Evolutionary conservation across 2,888 invertebrate genomes (phyloP).

Genomic region (Hyposoter dolosus): DNA sequence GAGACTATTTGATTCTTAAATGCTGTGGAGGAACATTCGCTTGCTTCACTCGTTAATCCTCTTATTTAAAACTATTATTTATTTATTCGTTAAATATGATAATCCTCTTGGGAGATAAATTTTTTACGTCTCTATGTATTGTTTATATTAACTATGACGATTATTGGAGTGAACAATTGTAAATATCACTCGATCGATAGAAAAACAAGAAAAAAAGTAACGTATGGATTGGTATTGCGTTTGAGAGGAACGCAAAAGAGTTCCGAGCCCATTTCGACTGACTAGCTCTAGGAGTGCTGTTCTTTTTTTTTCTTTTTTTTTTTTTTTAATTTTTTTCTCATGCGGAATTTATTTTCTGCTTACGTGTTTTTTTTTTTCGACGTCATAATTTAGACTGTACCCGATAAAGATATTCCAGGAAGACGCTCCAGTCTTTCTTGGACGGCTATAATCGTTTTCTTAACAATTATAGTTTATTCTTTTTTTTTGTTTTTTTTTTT

Average conservation of each 20-base stretch:
- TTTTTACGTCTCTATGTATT: conserved; percentile 73
- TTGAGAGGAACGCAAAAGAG: conserved; percentile 77
- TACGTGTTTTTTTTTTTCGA: conserved; percentile 43
- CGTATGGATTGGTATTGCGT: conserved; percentile 67
- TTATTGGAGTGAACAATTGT: conserved; percentile 71
- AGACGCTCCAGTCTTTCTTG: conserved; percentile 77
- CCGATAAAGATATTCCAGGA: conserved; percentile 68
- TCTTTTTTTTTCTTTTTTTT: conserved; percentile 67
- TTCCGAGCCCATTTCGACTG: conserved; percentile 77
- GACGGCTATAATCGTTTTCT: conserved; percentile 76
- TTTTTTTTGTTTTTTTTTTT: conserved; percentile 23
- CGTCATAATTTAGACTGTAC: conserved; percentile 52
- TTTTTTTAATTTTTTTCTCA: conserved; percentile 29
- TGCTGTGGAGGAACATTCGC: conserved; percentile 84
- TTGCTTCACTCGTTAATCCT: conserved; percentile 76
- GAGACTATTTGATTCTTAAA: conserved; percentile 83
- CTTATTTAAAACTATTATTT: conserved; percentile 70
- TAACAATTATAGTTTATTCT: conserved; percentile 69
- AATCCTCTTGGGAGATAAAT: conserved; percentile 76
- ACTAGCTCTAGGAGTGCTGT: conserved; percentile 80
- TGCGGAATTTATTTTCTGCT: conserved; percentile 59
- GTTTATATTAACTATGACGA: conserved; percentile 68
- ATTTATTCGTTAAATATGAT: conserved; percentile 74
- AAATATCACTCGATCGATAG: conserved; percentile 68
- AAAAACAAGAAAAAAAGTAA: conserved; percentile 49